These are phyloP conservation scores for Coturnix japonica DNA, from an alignment of 2,113 vertebrate species.

Conservation along the genomic window DNA sequence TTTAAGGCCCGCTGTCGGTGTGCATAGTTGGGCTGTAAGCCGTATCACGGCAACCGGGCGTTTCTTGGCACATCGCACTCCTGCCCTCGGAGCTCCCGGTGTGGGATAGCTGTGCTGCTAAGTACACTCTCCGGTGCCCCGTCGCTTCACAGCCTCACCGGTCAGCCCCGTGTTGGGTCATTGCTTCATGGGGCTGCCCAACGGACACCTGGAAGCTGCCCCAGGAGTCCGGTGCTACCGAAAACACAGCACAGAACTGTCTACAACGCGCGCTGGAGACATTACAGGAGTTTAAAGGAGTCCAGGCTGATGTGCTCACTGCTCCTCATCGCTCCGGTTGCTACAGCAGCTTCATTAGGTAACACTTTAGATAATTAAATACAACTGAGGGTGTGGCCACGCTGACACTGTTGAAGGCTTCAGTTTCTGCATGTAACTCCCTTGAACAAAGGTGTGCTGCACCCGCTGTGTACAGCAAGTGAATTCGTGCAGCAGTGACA, in stretches of 20 bases:
- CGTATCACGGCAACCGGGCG: background rate
- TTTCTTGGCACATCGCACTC: background rate
- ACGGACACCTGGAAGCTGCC: background rate
- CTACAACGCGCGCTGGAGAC: rapidly evolving
- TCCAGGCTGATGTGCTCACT: background rate
- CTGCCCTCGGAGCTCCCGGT: background rate
- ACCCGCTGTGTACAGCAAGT: background rate
- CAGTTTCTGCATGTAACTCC: background rate
- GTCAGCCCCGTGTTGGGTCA: rapidly evolving
- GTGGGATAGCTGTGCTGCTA: background rate
- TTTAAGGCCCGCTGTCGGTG: background rate
- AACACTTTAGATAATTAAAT: conserved; percentile 23
- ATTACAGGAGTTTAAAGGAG: rapidly evolving
- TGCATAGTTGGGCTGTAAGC: background rate
- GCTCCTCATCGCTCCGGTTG: background rate
- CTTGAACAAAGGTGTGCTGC: background rate
- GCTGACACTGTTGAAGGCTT: background rate
- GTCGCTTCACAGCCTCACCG: too few species aligned
- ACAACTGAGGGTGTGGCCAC: background rate
- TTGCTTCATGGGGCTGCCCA: background rate
- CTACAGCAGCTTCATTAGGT: conserved; percentile 35
- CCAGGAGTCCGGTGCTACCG: rapidly evolving
- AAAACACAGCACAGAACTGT: background rate
- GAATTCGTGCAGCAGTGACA: background rate
- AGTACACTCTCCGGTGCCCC: background rate